These are phyloP conservation scores for Lithophane semibrunnea DNA, from an alignment of 2,888 invertebrate genomes.

Conservation along the genomic window DNA sequence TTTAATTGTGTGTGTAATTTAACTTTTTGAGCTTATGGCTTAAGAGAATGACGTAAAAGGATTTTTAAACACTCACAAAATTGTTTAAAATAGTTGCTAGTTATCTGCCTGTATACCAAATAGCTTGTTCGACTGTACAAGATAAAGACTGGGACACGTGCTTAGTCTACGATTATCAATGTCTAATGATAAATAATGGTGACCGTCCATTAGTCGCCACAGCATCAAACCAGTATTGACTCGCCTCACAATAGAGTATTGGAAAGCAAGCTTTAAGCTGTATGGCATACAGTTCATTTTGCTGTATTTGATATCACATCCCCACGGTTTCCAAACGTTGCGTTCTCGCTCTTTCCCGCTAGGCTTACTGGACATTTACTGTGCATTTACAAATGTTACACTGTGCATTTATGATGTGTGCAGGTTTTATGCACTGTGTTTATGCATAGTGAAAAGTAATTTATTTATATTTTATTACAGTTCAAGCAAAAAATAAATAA, in stretches of 20 bases:
- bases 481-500: not conserved
- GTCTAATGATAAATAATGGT: not conserved
- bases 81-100: no score
- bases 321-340: no score
- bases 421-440: not conserved
- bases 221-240: not conserved
- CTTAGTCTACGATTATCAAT: no score
- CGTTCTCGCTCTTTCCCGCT: no score
- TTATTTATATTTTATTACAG: not conserved
- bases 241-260: not conserved
- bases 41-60: no score
- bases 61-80: no score
- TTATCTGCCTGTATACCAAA: no score
- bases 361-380: not conserved
- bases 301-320: not conserved
- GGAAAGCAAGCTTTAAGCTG: not conserved
- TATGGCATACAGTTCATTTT: not conserved
- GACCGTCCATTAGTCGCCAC: not conserved
- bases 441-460: not conserved
- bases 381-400: not conserved
- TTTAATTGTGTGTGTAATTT: no score
- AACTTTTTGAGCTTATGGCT: no score
- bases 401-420: not conserved
- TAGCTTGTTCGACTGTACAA: not conserved
- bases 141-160: not conserved